Evolutionary conservation across 2,113 vertebrate genomes (phyloP), one percentile per base, ranked within the genome.

Genomic region (Pseudorhombus dupliciocellatus): DNA sequence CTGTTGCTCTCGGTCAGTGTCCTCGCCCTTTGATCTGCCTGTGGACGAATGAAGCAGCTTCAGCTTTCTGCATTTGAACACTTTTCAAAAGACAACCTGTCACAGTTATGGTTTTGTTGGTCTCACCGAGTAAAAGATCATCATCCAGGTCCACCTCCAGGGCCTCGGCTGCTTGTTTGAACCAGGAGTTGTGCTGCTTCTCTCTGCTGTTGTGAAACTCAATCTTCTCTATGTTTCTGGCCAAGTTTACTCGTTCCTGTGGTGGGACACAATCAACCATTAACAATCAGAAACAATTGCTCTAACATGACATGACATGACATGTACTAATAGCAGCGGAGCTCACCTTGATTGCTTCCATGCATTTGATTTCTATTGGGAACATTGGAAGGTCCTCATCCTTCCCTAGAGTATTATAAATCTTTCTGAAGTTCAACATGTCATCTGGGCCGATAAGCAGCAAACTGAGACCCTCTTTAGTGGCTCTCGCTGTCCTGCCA

Each of bases 111-210:
- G 20, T 42, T n/a, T 16, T 16, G 10, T 30, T 78, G 14, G 40
- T 54, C 69, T 74, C 84, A 93, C 92, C 92, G 14, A 93, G 25
- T 70, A 94, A 87, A 63, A 93, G 54, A 16, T 94, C 91, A 0
- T 94, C 97, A 42, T 99, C 97, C 73, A 98, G 89, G 52, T 98
- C 96, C 1, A 98, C 68, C 60, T 98, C 98, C 6, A 99, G 91
- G 30, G 96, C 97, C 22, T 96, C 95, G 0, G 97, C 96, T 3
- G 96, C 96, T 85, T 97, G 93, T 70, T 88, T 94, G 20, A 98
- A 92, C 97, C 98, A 99, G 15, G 97, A 97, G 81, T 99, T 94
- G 67, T 98, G 96, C 0, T 97, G 95, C 78, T 96, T 95, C 73
- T 94, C 91, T n/a, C 90, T 94, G 88, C 94, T 94, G 84, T 97